Conservation (phyloP, 2,888 invertebrate species). For the Polydrusus pterygomalis region DNA sequence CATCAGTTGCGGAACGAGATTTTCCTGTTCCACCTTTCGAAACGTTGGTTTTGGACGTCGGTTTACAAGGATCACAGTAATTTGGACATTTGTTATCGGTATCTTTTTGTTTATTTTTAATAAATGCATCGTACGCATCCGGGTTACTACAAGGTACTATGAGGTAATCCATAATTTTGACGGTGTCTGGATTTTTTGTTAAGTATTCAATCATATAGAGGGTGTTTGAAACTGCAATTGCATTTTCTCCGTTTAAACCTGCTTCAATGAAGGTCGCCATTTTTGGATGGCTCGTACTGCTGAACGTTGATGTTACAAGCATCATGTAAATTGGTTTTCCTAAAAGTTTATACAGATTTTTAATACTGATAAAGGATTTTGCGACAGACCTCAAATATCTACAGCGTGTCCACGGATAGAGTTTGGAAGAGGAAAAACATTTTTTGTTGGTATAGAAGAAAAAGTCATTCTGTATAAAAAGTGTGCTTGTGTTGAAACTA, state of each 20-base stretch:
- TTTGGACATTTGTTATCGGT: conserved; percentile 8
- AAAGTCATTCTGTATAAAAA: no score
- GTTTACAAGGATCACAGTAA: conserved; percentile 7
- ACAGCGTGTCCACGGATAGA: no score
- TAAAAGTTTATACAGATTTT: conserved; percentile 21
- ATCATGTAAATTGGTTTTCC: conserved; percentile 56
- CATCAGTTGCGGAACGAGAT: not conserved
- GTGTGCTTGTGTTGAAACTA: no score
- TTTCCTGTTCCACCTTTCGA: not conserved
- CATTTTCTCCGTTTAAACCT: conserved; percentile 59
- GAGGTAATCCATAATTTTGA: conserved; percentile 59
- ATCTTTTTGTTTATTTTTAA: conserved; percentile 29
- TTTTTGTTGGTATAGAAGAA: no score
- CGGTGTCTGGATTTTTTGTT: conserved; percentile 54
- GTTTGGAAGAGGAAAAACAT: no score
- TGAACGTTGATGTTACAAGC: conserved; percentile 30
- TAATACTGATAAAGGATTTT: no score
- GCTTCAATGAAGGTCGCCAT: conserved; percentile 59
- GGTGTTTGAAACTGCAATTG: conserved; percentile 60
- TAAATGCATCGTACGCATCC: conserved; percentile 59
- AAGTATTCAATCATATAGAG: conserved; percentile 60
- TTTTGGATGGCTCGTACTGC: conserved; percentile 24
- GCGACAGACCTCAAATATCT: no score
- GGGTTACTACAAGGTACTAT: conserved; percentile 64
- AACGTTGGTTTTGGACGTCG: not conserved